A percentile compares a stretch with the other conserved stretches of the same genome.
These are phyloP conservation scores for Beroe ovata DNA, from an alignment of 37 sponge, comb jelly and placozoan genomes.

Conservation along the genomic window DNA sequence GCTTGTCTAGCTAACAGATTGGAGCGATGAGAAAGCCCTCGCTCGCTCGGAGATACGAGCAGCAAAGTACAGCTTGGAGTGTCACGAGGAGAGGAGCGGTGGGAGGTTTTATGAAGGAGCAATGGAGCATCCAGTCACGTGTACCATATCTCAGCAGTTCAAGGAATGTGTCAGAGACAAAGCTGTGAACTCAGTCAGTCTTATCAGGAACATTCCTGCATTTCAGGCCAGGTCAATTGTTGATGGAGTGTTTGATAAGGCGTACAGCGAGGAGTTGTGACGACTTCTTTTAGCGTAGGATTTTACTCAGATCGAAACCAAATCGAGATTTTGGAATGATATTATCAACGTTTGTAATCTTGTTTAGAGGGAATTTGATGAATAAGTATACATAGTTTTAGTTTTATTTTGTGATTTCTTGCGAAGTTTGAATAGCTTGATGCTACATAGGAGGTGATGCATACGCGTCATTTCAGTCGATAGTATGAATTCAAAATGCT, in stretches of 20 bases:
- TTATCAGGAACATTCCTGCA: background rate
- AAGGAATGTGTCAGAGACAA: slow-evolving; percentile 49
- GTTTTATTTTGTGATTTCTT: no score
- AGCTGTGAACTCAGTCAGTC: slow-evolving; percentile 29
- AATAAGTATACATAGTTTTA: no score
- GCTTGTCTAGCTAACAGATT: slow-evolving; percentile 20
- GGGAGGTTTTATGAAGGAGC: background rate
- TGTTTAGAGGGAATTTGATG: no score
- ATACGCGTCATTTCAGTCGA: no score
- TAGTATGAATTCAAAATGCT: no score
- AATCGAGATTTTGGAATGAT: no score
- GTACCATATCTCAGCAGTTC: slow-evolving; percentile 30
- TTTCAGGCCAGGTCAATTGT: slow-evolving; percentile 18
- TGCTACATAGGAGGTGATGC: no score
- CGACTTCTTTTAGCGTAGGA: background rate
- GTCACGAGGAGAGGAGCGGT: slow-evolving; percentile 20
- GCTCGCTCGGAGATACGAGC: slow-evolving; percentile 59
- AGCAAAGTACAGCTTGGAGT: slow-evolving; percentile 57
- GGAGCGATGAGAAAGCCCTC: slow-evolving; percentile 19
- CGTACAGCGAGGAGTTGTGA: slow-evolving; percentile 55
- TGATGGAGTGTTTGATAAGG: slow-evolving; percentile 48
- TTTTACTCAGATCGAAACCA: no score
- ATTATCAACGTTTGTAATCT: no score
- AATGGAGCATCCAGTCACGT: background rate
- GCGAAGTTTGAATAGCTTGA: no score